Base-by-base conservation (phyloP, 2,888 invertebrate genomes). In the Petrolisthes manimaculis region DNA sequence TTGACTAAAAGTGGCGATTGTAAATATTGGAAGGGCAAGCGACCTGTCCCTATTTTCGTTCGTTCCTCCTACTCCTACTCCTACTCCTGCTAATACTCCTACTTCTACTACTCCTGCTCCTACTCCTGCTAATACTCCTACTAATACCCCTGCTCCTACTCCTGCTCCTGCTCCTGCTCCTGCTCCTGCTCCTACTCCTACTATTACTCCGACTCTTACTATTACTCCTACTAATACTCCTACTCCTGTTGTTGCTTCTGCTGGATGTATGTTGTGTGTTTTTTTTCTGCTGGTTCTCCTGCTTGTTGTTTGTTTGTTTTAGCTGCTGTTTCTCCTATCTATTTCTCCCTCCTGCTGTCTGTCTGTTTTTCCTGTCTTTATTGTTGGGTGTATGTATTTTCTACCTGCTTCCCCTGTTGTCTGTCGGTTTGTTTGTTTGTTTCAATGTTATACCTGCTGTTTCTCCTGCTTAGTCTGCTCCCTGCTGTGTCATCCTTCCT, bases 1-100 rank as follows among this genome's bases (percentile, higher is more conserved):
- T 86, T 82, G 86, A 12, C 77, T 82, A 86, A 86, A 81, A 86
- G 86, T 86, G 86, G 86, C 86, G 79, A 81, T 81, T 69, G 79
- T 86, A 81, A 86, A 81, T 86, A 81, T 86, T 86, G 81, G 86
- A 21, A 71, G 81, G 74, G 53, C 54, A 24, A 21, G 53, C 18
- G 54, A 24, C 21, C 80, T 6, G 9, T 54, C 74, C 21, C 74
- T 83, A 54, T 14, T 14, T 51, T 1, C n/a, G n/a, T 21, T 55
- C 37, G 3, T 24, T 67, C 67, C 69, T 67, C 56, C 61, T 21
- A 37, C 6, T 9, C 24, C 51, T 24, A 9, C 67, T 54, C n/a
- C n/a, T 5, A 8, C 51, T 4, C 61, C 67, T 1, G 9, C 24
- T 51, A 37, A 37, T 5, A 9, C 75, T 24, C 21, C 14, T 21